These are phyloP conservation scores for Pangasianodon hypophthalmus DNA, from an alignment of 2,113 vertebrate species.

Conservation along the genomic window DNA sequence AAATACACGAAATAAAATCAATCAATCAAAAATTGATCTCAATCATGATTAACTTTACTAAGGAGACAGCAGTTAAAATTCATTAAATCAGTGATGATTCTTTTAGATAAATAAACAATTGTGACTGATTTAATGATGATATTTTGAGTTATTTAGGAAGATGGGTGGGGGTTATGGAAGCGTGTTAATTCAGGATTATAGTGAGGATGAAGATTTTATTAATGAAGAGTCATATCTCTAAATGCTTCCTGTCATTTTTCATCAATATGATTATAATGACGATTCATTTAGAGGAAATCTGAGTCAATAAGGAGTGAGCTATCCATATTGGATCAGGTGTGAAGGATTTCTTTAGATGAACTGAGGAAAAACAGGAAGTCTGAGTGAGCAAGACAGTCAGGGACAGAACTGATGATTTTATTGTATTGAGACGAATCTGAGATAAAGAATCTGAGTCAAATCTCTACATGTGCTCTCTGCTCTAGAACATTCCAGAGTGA, in stretches of 20 bases:
- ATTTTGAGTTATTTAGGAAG: neutral
- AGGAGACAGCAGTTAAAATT: neutral
- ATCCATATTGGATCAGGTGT: neutral
- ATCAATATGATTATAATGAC: neutral
- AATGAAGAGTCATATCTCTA: neutral
- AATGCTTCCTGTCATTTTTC: neutral
- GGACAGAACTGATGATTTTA: neutral
- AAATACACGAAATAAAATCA: neutral
- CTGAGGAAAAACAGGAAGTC: neutral
- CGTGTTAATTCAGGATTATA: neutral
- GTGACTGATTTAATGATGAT: neutral
- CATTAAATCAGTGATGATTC: neutral
- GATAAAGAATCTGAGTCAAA: too few relatives aligned
- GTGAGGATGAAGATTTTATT: neutral
- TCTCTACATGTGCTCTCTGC: too few relatives aligned
- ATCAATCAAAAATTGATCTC: neutral
- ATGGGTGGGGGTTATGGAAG: neutral
- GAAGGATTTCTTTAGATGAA: neutral
- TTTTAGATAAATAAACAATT: neutral
- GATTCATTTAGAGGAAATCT: neutral
- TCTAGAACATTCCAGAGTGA: neutral
- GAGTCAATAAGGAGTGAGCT: neutral
- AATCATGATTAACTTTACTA: neutral
- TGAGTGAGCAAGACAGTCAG: neutral
- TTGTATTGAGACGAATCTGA: neutral